A percentile compares a stretch with the other conserved stretches of the same genome.
Conservation (phyloP, 2,797 vertebrate species). For the Rhinichthys osculus region DNA sequence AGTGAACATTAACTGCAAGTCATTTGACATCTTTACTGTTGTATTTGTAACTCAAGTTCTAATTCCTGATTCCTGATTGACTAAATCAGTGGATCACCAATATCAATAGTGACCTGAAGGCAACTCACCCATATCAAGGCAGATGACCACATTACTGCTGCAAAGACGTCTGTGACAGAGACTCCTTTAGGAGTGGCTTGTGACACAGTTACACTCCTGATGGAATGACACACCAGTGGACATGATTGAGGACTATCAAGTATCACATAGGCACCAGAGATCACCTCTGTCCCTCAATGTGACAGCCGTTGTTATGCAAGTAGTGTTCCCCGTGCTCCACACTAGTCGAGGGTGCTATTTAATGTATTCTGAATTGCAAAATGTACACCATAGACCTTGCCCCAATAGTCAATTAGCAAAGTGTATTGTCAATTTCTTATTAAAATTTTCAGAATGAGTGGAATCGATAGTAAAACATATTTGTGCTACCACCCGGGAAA, state of each 20-base stretch:
- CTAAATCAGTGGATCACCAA: background rate
- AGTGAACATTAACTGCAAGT: background rate
- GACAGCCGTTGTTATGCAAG: background rate
- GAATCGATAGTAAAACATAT: background rate
- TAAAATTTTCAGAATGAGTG: background rate
- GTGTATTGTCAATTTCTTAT: background rate
- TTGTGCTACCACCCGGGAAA: background rate
- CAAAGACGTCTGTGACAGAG: background rate
- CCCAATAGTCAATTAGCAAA: background rate
- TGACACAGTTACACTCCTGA: slow-evolving; percentile 18
- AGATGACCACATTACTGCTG: slow-evolving; percentile 22
- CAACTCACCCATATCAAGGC: slow-evolving; percentile 31
- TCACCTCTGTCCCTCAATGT: background rate
- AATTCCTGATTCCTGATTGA: background rate
- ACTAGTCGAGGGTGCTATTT: background rate
- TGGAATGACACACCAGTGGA: slow-evolving; percentile 22
- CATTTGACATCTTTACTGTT: background rate
- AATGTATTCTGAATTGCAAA: background rate
- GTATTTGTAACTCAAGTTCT: background rate
- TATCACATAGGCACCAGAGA: slow-evolving; percentile 18
- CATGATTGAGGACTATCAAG: slow-evolving; percentile 20
- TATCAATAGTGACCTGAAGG: background rate
- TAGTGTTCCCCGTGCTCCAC: background rate
- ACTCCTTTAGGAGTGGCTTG: background rate
- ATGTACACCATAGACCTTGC: background rate